Conservation (phyloP, 2,797 vertebrate genomes). For the Rhynchotus rufescens region DNA sequence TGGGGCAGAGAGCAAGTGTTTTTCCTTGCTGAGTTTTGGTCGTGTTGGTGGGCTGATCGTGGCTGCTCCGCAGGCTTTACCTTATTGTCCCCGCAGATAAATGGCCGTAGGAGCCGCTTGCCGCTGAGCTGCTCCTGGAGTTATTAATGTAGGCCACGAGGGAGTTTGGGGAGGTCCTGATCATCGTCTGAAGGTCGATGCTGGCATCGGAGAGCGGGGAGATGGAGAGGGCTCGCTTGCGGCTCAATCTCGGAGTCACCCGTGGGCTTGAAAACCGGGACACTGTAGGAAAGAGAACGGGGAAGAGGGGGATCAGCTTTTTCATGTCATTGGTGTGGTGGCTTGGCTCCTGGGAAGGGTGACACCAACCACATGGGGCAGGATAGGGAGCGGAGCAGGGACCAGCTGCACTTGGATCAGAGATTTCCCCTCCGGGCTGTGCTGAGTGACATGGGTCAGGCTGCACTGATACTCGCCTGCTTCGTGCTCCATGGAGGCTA, state of each 20-base stretch:
- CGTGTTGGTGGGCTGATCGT: accelerated
- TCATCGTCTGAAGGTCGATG: conserved; percentile 97
- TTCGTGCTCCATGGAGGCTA: neutral
- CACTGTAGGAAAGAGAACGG: conserved; percentile 77
- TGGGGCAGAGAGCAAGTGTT: neutral
- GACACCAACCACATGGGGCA: neutral
- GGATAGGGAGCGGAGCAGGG: neutral
- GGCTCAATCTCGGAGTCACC: conserved; percentile 89
- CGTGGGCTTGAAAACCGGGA: conserved; percentile 93
- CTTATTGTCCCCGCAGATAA: conserved; percentile 92
- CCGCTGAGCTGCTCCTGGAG: conserved; percentile 92
- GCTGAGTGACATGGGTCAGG: neutral
- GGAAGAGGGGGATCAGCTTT: neutral
- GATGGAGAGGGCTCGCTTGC: conserved; percentile 92
- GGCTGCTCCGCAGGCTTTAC: conserved; percentile 64
- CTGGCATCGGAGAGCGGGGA: conserved; percentile 94
- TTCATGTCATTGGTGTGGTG: neutral
- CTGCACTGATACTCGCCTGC: accelerated
- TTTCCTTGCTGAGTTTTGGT: neutral
- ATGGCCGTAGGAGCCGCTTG: conserved; percentile 94
- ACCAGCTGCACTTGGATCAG: neutral
- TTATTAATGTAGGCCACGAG: conserved; percentile 98
- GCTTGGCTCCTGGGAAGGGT: neutral
- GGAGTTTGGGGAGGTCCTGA: conserved; percentile 95
- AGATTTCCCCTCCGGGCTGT: neutral